Evolutionary conservation across 2,797 vertebrate genomes (phyloP).

Genomic region (Squalus acanthias): DNA sequence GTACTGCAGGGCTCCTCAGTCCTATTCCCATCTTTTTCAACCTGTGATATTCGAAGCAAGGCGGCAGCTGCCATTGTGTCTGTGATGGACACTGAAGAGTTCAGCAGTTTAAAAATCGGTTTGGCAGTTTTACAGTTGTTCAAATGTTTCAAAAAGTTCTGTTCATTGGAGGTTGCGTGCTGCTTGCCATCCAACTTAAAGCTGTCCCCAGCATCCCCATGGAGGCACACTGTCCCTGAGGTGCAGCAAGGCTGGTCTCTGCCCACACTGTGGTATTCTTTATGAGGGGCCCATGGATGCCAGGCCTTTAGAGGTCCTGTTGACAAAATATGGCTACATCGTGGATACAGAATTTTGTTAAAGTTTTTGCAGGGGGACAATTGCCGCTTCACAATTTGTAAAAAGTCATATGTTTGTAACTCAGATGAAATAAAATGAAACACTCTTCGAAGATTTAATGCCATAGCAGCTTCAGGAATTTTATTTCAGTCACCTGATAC

Average conservation of each 20-base stretch:
- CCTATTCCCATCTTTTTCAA: constrained; percentile 54
- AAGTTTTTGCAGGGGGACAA: constrained; percentile 32
- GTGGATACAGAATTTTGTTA: neutral
- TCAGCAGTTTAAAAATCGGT: constrained; percentile 67
- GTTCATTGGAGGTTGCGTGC: constrained; percentile 50
- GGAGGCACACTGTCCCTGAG: constrained; percentile 52
- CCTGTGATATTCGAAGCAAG: constrained; percentile 70
- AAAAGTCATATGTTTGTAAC: constrained; percentile 39
- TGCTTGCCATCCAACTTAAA: constrained; percentile 49
- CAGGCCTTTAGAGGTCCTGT: neutral
- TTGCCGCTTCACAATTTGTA: constrained; percentile 45
- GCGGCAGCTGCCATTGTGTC: constrained; percentile 65
- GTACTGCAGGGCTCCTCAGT: constrained; percentile 51
- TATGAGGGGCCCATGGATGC: constrained; percentile 37
- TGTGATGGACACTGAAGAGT: constrained; percentile 55
- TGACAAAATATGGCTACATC: neutral
- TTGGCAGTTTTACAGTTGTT: constrained; percentile 53
- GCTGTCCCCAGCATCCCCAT: constrained; percentile 46
- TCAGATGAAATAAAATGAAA: constrained; percentile 44
- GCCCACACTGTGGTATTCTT: constrained; percentile 49
- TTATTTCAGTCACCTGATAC: neutral
- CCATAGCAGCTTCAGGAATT: constrained; percentile 48
- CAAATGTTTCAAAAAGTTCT: constrained; percentile 57
- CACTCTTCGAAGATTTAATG: constrained; percentile 47
- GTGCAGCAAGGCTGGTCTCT: constrained; percentile 49